Evolutionary conservation across 2,797 vertebrate genomes (phyloP).

Genomic region (Huso huso): DNA sequence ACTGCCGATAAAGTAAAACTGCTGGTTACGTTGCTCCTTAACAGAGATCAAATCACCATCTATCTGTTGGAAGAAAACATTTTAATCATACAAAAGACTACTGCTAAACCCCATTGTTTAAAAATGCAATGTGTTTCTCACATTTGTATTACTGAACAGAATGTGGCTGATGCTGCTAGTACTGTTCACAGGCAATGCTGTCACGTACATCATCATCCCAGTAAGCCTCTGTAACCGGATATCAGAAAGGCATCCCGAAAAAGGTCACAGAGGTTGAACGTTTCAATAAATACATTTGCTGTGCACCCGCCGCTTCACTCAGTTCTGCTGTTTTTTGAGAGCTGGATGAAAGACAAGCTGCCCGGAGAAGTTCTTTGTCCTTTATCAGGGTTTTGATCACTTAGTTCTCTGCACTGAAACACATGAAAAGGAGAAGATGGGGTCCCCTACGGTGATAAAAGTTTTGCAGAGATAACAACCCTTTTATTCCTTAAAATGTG

Average conservation of each 20-base stretch:
- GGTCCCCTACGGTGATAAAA: neutral
- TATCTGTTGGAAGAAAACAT: too few relatives aligned
- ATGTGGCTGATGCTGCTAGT: too few relatives aligned
- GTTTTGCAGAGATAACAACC: neutral
- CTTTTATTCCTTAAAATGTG: neutral
- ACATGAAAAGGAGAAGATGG: neutral
- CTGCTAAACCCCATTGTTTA: too few relatives aligned
- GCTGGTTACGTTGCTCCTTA: too few relatives aligned
- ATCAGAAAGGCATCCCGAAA: neutral
- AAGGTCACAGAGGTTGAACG: neutral
- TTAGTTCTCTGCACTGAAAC: neutral
- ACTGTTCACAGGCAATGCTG: too few relatives aligned
- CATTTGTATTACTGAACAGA: too few relatives aligned
- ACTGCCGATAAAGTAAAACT: too few relatives aligned
- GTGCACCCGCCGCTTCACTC: neutral
- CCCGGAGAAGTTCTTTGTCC: neutral
- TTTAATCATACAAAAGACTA: too few relatives aligned
- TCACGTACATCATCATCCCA: too few relatives aligned
- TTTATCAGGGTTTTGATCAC: slow-evolving; percentile 1
- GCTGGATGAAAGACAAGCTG: neutral
- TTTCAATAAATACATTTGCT: neutral
- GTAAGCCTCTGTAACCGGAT: too few relatives aligned
- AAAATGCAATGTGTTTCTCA: too few relatives aligned
- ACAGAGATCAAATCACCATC: too few relatives aligned
- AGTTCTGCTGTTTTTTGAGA: neutral